Evolutionary conservation across 2,113 vertebrate species (phyloP).

Genomic region (Ardeotis arabs): DNA sequence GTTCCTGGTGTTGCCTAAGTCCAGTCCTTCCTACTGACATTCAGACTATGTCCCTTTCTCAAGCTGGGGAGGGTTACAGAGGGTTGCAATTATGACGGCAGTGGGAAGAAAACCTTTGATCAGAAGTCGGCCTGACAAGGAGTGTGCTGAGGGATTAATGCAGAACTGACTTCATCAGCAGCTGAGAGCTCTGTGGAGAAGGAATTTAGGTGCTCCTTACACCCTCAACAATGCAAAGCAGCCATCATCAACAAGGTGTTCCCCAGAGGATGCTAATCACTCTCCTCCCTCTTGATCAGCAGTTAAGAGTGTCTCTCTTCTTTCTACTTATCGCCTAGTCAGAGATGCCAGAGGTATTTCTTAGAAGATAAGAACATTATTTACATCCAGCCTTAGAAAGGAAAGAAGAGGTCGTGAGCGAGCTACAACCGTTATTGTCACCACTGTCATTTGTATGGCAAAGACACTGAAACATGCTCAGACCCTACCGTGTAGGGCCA

Average conservation of each 20-base stretch:
- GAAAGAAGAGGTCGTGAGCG: conserved; percentile 1
- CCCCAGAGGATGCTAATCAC: conserved; percentile 59
- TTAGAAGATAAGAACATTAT: conserved; percentile 51
- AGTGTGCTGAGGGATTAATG: conserved; percentile 45
- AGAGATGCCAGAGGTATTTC: conserved; percentile 56
- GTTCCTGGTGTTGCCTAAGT: background rate
- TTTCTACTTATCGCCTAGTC: conserved; percentile 55
- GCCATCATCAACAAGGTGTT: conserved; percentile 60
- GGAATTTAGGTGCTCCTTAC: conserved; percentile 54
- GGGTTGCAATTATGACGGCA: background rate
- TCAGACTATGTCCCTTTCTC: background rate
- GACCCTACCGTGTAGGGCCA: background rate
- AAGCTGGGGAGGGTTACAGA: background rate
- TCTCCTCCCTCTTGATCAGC: conserved; percentile 51
- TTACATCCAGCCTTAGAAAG: conserved; percentile 27
- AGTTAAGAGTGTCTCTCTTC: conserved; percentile 58
- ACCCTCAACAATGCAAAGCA: conserved; percentile 65
- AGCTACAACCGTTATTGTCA: conserved; percentile 9
- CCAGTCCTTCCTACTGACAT: background rate
- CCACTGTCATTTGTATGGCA: conserved; percentile 12
- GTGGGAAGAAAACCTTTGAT: conserved; percentile 37
- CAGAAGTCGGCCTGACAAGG: background rate
- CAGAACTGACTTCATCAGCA: conserved; percentile 56
- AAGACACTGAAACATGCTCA: background rate
- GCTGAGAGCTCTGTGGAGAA: conserved; percentile 33